phyloP scores from a whole-genome alignment of 2,797 vertebrate species.

The Ctenopoma multispine region DNA sequence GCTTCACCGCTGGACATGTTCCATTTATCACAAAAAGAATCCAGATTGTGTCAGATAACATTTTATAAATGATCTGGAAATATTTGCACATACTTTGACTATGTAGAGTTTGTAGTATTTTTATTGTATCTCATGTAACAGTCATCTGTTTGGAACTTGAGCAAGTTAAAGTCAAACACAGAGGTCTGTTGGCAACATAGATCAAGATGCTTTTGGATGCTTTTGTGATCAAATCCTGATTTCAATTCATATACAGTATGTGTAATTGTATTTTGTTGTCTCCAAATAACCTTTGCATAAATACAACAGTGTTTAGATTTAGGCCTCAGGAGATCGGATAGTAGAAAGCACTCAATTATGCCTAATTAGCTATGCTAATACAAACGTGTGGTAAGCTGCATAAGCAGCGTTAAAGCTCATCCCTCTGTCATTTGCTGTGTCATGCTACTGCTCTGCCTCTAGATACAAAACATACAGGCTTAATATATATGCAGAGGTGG shows the following conservation, averaged over 20 bases:
- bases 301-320: constrained; percentile 73
- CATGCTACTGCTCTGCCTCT: constrained; percentile 64
- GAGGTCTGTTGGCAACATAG: constrained; percentile 7
- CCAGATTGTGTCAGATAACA: constrained; percentile 12
- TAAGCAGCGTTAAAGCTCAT: constrained; percentile 67
- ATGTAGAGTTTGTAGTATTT: background rate
- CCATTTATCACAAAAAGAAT: constrained; percentile 26
- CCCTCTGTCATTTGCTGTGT: constrained; percentile 70
- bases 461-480: constrained; percentile 71
- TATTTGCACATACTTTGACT: constrained; percentile 9
- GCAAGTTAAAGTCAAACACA: constrained; percentile 3
- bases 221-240: constrained; percentile 52
- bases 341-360: constrained; percentile 77
- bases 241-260: constrained; percentile 45
- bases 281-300: constrained; percentile 79
- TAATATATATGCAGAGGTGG: constrained; percentile 70
- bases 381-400: constrained; percentile 74
- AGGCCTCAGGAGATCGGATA: constrained; percentile 63
- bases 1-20: background rate
- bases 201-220: constrained; percentile 22
- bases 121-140: background rate
- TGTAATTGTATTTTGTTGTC: constrained; percentile 73
- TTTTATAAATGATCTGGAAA: constrained; percentile 22
- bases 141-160: background rate
- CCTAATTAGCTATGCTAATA: constrained; percentile 82